phyloP scores from a whole-genome alignment of 2,797 vertebrate species.

The Scomberomorus guttatus region DNA sequence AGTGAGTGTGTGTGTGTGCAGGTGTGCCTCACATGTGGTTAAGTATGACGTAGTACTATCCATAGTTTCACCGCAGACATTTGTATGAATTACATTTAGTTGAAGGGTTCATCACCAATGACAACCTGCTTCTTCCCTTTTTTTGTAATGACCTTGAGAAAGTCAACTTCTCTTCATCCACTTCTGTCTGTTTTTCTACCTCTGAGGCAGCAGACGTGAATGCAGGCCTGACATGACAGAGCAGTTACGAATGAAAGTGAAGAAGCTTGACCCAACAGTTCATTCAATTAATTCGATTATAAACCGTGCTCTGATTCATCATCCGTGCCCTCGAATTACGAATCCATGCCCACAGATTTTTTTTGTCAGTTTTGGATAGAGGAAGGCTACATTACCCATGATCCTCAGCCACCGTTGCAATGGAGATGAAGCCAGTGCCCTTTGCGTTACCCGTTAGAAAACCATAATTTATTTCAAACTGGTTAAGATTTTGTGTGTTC shows the following conservation, averaged over 20 bases:
- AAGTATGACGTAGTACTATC: constrained; percentile 10
- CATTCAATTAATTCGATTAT: constrained; percentile 38
- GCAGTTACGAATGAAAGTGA: constrained; percentile 50
- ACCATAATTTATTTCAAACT: no score
- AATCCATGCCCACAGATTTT: no score
- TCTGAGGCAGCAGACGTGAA: constrained; percentile 26
- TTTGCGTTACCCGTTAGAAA: no score
- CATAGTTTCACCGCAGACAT: constrained; percentile 30
- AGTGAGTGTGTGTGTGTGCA: constrained; percentile 40
- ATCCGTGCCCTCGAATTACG: no score
- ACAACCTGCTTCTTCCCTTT: constrained; percentile 26
- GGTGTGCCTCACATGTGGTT: constrained; percentile 27
- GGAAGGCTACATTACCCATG: no score
- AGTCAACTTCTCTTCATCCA: constrained; percentile 26
- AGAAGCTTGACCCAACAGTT: constrained; percentile 53
- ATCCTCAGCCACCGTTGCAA: no score
- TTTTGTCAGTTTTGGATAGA: no score
- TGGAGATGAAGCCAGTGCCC: no score
- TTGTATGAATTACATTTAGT: constrained; percentile 49
- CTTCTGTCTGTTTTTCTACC: constrained; percentile 25
- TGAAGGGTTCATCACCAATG: constrained; percentile 34
- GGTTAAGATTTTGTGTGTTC: no score
- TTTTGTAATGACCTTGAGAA: constrained; percentile 59
- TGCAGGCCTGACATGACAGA: constrained; percentile 29
- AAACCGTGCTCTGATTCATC: no score